Conservation (phyloP, 2,797 vertebrate species). For the Phyllotis vaccarum region DNA sequence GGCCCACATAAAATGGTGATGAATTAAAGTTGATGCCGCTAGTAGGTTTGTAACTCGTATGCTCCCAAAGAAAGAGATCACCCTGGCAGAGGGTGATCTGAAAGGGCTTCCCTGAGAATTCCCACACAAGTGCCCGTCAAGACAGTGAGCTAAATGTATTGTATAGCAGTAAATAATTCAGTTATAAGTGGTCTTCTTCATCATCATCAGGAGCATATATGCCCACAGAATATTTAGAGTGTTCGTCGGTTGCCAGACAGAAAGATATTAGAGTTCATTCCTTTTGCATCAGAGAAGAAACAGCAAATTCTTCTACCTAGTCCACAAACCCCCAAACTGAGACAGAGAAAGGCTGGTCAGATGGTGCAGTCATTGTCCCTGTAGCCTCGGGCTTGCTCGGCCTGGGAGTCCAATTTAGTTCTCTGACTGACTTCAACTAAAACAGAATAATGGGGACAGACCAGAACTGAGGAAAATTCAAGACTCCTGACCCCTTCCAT, state of each 20-base stretch:
- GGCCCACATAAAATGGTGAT: neutral
- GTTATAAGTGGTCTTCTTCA: neutral
- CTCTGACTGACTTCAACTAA: neutral
- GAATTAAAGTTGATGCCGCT: neutral
- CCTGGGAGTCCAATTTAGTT: neutral
- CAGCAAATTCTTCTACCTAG: neutral
- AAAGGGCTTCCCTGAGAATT: neutral
- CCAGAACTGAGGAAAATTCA: no score
- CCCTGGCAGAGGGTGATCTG: neutral
- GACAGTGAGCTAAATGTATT: constrained; percentile 14
- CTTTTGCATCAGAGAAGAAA: neutral
- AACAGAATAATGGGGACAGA: neutral
- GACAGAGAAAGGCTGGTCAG: neutral
- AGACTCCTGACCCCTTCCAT: neutral
- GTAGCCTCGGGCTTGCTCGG: neutral
- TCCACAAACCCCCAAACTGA: neutral
- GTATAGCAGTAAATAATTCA: neutral
- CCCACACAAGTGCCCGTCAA: neutral
- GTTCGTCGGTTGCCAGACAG: constrained; percentile 14
- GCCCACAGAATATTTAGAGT: neutral
- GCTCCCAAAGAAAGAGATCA: neutral
- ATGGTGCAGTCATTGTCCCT: neutral
- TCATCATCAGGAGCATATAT: neutral
- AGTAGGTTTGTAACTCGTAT: neutral
- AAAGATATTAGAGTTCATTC: neutral